Base-by-base conservation (phyloP, 2,888 invertebrate species). In the Caenorhabditis angaria region DNA sequence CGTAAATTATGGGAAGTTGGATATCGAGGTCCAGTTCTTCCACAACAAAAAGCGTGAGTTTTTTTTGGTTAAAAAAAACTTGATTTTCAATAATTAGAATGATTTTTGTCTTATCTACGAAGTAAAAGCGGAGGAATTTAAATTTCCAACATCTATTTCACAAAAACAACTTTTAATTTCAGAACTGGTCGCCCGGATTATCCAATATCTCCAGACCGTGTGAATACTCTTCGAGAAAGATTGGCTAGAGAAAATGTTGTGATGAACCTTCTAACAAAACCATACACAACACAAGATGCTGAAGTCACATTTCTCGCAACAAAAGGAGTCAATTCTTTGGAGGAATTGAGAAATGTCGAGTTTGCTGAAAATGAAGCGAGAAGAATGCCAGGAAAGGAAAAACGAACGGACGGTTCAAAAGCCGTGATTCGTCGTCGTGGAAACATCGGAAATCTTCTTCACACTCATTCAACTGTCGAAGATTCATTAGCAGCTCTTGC, bases 401-500 rank as follows among this genome's bases (percentile, higher is more conserved):
- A 78, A 57, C 35, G 65, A 53, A 73, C 64, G 24, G 76, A 77
- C 18, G 78, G 79, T 4, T 66, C 77, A 27, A 76, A 74, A 63
- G 28, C 61, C 27, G 68, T 58, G 14, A 62, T 80, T 35, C 59
- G 66, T 35, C 69, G 70, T 29, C 50, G 70, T 25, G 87, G 77
- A 18, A 87, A 87, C 61, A 68, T 84, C 51, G 87, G 87, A 60
- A 87, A 87, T 59, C 66, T 82, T 55, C 73, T 87, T 25, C 87
- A 87, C 66, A 54, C 64, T 14, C 83, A 84, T 61, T 62, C 76
- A 27, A 85, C 87, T 20, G 80, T 87, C 32, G 87, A 87, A 67
- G 83, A 85, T 51, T 72, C 82, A 3, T 60, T 87, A 32, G 63
- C 77, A 3, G 63, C 73, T 10, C 62, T 87, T 58, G 71, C 80